Evolutionary conservation across 2,888 invertebrate genomes (phyloP), one percentile per base, ranked within the genome.

Genomic region (Silvanus unidentatus): DNA sequence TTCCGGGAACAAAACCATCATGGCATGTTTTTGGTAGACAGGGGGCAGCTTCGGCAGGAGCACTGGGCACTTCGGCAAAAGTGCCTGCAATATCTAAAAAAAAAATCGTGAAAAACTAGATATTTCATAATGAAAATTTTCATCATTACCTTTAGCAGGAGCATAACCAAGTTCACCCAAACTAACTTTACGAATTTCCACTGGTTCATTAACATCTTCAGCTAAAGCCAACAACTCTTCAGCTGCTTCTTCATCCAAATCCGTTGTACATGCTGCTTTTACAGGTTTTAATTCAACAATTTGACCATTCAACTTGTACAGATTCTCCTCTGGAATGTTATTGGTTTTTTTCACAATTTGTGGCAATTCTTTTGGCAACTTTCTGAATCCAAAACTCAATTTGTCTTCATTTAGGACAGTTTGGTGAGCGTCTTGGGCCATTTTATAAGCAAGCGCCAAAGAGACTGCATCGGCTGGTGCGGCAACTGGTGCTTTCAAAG

Each of bases 331-430:
- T 2, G 75, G 72, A 14, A 78, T 66, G 16, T 72, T 66, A 36
- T 57, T 27, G 6, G 42, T 40, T 8, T 40, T 27, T 14, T 44
- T 40, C n/a, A 4, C 4, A 30, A 22, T 28, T 27, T 22, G 34
- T 27, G 65, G 62, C 0, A 64, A 62, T 40, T 78, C 74, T 11
- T 68, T 58, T 1, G 79, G 80, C 10, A 70, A 46, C 11, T 70
- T 73, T 8, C 69, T 66, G 47, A 76, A 78, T 1, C 79, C 80
- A 50, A 74, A 79, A 2, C 73, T 64, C 5, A 80, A 57, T 49
- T 70, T 72, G 6, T 75, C 75, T 58, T 79, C 79, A 10, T 39
- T 36, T 12, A 47, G 39, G 10, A 40, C 40, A 1, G 72, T 70
- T 13, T 64, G 62, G 34, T 70, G 66, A 4, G 53, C 49, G 6